Conservation (phyloP, 2,888 invertebrate species). For the Aphrophora alni region DNA sequence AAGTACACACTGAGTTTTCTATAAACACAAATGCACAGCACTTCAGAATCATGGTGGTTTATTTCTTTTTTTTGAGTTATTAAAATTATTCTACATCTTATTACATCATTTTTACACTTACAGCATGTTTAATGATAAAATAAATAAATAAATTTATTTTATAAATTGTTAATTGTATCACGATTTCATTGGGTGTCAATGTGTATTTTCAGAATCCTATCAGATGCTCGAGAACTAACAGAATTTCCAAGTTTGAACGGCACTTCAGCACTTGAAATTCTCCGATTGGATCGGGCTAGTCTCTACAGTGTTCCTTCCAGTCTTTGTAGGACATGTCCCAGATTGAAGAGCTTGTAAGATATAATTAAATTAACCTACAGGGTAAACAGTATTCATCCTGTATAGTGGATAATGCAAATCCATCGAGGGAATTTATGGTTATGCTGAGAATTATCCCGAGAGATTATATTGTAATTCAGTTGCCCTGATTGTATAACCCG, state of each 20-base stretch:
- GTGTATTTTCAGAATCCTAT: conserved; percentile 71
- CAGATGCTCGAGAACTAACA: conserved; percentile 80
- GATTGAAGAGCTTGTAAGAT: conserved; percentile 83
- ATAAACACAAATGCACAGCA: no score
- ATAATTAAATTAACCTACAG: background rate
- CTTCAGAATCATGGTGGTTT: no score
- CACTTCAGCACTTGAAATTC: conserved; percentile 75
- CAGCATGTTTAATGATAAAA: no score
- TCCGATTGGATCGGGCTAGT: conserved; percentile 83
- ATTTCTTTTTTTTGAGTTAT: no score
- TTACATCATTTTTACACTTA: no score
- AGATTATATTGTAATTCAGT: background rate
- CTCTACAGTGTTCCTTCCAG: conserved; percentile 73
- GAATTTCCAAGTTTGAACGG: conserved; percentile 86
- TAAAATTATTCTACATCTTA: no score
- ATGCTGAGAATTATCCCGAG: no score
- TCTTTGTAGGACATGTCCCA: conserved; percentile 79
- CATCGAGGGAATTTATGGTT: no score
- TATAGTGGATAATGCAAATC: background rate
- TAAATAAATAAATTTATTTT: no score
- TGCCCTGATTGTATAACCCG: background rate
- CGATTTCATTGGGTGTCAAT: no score
- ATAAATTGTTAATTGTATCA: no score
- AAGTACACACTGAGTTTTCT: no score
- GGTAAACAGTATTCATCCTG: background rate